Percentiles rank a stretch among this genome's conserved stretches.
These are phyloP conservation scores for Percopsis transmontana DNA, from an alignment of 2,113 vertebrate species.

Conservation along the genomic window DNA sequence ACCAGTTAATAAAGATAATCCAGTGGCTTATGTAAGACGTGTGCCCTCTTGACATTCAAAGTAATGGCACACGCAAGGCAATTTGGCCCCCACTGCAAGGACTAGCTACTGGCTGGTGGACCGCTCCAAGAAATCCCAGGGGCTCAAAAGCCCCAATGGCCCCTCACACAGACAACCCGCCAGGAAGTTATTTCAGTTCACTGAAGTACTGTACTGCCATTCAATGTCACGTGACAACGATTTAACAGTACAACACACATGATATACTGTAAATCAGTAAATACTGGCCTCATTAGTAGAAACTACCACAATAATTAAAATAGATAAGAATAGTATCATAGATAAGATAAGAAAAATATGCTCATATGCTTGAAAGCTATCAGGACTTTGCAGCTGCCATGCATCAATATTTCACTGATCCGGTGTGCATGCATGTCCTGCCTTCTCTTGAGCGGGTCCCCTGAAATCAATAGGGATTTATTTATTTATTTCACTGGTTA, in stretches of 20 bases:
- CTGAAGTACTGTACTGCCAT: neutral
- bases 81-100: slow-evolving; percentile 1
- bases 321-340: neutral
- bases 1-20: slow-evolving; percentile 18
- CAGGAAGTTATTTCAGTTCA: slow-evolving; percentile 1
- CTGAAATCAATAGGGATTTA: slow-evolving; percentile 49
- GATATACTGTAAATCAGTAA: neutral
- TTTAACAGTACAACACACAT: neutral
- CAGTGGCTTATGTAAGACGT: slow-evolving; percentile 35
- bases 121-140: slow-evolving; percentile 11
- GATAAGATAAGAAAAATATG: neutral
- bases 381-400: neutral
- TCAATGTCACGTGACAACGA: neutral
- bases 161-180: neutral
- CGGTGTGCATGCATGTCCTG: slow-evolving; percentile 19
- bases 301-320: too few species aligned
- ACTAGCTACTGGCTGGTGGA: slow-evolving; percentile 10
- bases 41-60: slow-evolving; percentile 30
- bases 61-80: slow-evolving; percentile 26
- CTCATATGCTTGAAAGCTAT: neutral
- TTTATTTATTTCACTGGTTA: slow-evolving; percentile 34
- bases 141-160: slow-evolving; percentile 3
- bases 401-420: slow-evolving; percentile 24
- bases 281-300: neutral
- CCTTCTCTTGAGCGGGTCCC: slow-evolving; percentile 22